Percentiles rank a stretch among this genome's conserved stretches.
Conservation (phyloP, 2,888 invertebrate genomes). For the Muscina levida region DNA sequence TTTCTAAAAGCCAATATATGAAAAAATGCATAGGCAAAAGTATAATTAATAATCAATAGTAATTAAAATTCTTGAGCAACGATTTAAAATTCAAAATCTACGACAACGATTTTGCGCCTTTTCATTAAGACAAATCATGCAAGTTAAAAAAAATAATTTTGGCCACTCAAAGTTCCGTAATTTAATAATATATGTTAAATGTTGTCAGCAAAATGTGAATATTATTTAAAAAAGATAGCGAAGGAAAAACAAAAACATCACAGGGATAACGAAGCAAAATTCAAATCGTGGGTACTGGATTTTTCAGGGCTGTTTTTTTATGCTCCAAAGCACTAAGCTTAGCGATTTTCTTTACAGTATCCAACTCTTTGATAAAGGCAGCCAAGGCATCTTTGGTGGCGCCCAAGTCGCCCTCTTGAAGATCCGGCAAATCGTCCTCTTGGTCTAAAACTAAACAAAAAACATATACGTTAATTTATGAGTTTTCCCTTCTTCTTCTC, state of each 20-base stretch:
- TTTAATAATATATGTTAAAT: too few species aligned
- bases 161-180: too few species aligned
- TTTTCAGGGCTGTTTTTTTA: conserved; percentile 68
- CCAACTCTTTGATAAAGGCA: conserved; percentile 87
- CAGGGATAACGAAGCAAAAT: conserved; percentile 9
- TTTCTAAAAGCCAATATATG: too few species aligned
- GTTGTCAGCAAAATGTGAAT: too few species aligned
- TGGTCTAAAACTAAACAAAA: conserved; percentile 73
- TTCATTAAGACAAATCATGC: neutral
- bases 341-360: conserved; percentile 85
- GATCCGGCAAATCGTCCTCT: conserved; percentile 78
- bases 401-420: conserved; percentile 82
- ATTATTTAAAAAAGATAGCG: conserved; percentile 35
- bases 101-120: neutral
- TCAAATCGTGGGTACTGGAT: conserved; percentile 36
- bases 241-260: conserved; percentile 27
- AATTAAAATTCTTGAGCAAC: too few species aligned
- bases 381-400: conserved; percentile 87
- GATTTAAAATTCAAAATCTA: neutral
- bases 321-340: conserved; percentile 80
- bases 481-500: neutral
- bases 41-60: too few species aligned
- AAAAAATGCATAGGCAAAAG: too few species aligned
- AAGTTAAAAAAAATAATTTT: conserved; percentile 20
- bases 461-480: neutral